Conservation (phyloP, 2,113 vertebrate genomes). For the Nymphicus hollandicus region DNA sequence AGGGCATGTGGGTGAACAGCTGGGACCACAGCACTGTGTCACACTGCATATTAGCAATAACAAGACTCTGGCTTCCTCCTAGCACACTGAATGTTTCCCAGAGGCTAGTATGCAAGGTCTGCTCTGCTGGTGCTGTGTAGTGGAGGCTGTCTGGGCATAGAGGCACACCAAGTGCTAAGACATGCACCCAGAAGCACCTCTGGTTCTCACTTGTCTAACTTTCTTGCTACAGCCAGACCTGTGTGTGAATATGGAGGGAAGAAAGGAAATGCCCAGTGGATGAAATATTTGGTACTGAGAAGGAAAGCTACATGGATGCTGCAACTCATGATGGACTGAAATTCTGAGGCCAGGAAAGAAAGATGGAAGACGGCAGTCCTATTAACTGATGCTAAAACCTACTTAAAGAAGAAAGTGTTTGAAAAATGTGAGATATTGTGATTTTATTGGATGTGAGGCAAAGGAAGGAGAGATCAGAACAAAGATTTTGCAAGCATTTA, state of each 20-base stretch:
- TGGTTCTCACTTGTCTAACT: neutral
- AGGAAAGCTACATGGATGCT: neutral
- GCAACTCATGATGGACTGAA: neutral
- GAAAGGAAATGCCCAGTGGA: neutral
- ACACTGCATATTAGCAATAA: rapidly evolving
- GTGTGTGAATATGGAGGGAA: neutral
- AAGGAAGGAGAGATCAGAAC: neutral
- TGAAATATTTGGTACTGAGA: neutral
- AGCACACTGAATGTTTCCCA: rapidly evolving
- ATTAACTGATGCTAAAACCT: neutral
- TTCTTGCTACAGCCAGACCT: neutral
- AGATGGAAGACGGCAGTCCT: neutral
- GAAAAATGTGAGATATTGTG: neutral
- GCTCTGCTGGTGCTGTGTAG: neutral
- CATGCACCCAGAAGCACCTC: neutral
- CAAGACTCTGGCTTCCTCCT: neutral
- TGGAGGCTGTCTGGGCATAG: rapidly evolving
- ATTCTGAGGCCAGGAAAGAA: neutral
- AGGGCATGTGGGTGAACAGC: rapidly evolving
- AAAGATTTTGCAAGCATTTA: neutral
- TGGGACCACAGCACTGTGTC: neutral
- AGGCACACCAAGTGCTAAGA: neutral
- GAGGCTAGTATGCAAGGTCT: rapidly evolving
- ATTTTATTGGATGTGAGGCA: neutral
- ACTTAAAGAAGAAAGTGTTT: neutral